Percentiles rank a stretch among this genome's conserved stretches.
Evolutionary conservation across 2,797 vertebrate genomes (phyloP).

Genomic region (Benthosema pterotum): DNA sequence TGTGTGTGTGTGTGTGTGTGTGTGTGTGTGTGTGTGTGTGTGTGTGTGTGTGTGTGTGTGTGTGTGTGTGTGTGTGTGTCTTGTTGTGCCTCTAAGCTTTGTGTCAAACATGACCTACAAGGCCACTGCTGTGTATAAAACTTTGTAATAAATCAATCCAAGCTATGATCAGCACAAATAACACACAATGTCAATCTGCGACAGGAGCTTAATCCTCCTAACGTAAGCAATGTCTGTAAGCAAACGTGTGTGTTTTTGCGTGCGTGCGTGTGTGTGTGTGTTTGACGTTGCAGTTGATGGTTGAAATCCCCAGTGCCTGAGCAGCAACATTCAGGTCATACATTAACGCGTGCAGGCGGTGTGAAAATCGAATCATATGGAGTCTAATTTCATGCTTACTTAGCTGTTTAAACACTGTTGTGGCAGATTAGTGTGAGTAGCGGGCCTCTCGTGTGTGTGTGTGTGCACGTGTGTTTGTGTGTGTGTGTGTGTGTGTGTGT

Average conservation of each 20-base stretch:
- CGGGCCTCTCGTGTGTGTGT: background rate
- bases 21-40: background rate
- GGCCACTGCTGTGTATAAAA: too few species aligned
- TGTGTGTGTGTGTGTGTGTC: too few species aligned
- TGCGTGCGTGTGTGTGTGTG: background rate
- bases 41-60: too few species aligned
- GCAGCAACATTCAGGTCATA: background rate
- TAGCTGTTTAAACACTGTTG: constrained; percentile 29
- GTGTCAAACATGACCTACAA: too few species aligned
- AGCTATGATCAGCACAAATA: too few species aligned
- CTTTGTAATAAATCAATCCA: too few species aligned
- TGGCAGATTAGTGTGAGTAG: constrained; percentile 27
- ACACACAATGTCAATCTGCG: too few species aligned
- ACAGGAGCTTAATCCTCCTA: too few species aligned
- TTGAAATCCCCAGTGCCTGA: background rate
- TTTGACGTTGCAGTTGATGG: background rate
- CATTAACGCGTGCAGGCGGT: background rate
- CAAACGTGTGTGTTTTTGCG: background rate
- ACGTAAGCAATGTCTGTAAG: background rate
- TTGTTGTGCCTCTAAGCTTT: too few species aligned
- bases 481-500: constrained; percentile 23
- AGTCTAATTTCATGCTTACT: constrained; percentile 45
- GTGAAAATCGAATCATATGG: constrained; percentile 7
- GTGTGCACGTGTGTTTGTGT: constrained; percentile 1
- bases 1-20: background rate